These are phyloP conservation scores for Aphidius colemani DNA, from an alignment of 2,888 invertebrate species.

Conservation along the genomic window DNA sequence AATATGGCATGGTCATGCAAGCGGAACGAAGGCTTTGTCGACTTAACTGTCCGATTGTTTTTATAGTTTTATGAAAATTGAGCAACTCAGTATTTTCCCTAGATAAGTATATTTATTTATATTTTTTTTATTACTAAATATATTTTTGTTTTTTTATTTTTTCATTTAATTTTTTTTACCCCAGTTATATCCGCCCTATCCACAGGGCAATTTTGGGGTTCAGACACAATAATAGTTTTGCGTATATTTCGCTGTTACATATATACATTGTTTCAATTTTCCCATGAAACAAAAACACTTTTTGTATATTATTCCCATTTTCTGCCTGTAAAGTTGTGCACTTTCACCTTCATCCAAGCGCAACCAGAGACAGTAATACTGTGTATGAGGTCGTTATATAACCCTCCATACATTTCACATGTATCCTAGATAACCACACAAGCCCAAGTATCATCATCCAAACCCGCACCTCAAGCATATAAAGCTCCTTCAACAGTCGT, in stretches of 20 bases:
- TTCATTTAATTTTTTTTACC: too few species aligned
- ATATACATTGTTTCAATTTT: background rate
- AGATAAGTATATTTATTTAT: background rate
- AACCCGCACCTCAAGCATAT: slow-evolving; percentile 6
- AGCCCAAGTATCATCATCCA: slow-evolving; percentile 7
- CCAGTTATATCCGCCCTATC: too few species aligned
- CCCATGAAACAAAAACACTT: too few species aligned
- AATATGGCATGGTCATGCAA: slow-evolving; percentile 40
- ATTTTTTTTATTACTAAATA: background rate
- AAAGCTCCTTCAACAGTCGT: slow-evolving; percentile 15
- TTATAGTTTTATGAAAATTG: slow-evolving; percentile 35
- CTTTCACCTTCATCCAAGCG: too few species aligned
- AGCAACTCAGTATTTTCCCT: slow-evolving; percentile 2
- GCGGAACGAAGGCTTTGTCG: slow-evolving; percentile 41
- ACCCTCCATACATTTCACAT: background rate
- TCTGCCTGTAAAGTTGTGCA: too few species aligned
- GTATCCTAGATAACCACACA: slow-evolving; percentile 21
- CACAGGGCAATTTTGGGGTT: too few species aligned
- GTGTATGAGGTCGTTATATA: too few species aligned
- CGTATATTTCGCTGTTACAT: too few species aligned
- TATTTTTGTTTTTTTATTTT: background rate
- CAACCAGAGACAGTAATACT: too few species aligned
- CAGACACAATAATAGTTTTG: too few species aligned
- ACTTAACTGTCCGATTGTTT: slow-evolving; percentile 29
- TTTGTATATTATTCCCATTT: too few species aligned